Conservation (phyloP, 2,888 invertebrate species). For the Oxytorus armatus region DNA sequence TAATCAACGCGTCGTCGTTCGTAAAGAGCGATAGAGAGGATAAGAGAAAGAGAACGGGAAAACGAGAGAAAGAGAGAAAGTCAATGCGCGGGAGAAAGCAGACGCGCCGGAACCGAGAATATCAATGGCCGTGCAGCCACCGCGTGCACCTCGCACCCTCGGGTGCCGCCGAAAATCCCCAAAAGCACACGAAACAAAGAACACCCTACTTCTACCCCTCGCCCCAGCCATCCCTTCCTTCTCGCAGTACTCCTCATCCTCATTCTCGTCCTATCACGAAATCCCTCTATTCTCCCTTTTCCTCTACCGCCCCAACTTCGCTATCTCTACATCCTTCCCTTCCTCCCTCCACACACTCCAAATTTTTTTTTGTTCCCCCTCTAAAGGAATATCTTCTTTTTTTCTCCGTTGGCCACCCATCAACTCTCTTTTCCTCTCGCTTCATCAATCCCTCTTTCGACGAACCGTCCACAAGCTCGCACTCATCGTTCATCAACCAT, state of each 20-base stretch:
- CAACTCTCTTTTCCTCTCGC: conserved; percentile 46
- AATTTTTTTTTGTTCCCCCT: conserved; percentile 28
- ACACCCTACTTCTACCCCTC: conserved; percentile 53
- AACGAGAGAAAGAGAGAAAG: conserved; percentile 33
- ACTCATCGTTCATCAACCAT: conserved; percentile 49
- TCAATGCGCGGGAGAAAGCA: conserved; percentile 66
- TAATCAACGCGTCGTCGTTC: conserved; percentile 3
- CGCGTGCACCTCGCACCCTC: conserved; percentile 72
- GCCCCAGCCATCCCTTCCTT: conserved; percentile 34
- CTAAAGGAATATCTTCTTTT: conserved; percentile 14
- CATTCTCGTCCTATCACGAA: conserved; percentile 24
- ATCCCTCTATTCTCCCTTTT: conserved; percentile 58
- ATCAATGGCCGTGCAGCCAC: conserved; percentile 72
- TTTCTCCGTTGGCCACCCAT: conserved; percentile 8
- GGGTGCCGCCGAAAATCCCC: conserved; percentile 79
- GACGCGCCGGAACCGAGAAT: conserved; percentile 73
- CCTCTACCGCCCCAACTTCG: too few relatives aligned
- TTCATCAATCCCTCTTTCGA: conserved; percentile 58
- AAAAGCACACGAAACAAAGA: conserved; percentile 79
- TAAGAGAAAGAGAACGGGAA: conserved; percentile 11
- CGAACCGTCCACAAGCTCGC: conserved; percentile 42
- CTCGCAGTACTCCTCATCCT: conserved; percentile 31
- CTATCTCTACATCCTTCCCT: too few relatives aligned
- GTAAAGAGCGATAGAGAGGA: neutral
- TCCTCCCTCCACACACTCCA: conserved; percentile 36